Conservation (phyloP, 1,140 invertebrate species). For the Dreissena polymorpha region DNA sequence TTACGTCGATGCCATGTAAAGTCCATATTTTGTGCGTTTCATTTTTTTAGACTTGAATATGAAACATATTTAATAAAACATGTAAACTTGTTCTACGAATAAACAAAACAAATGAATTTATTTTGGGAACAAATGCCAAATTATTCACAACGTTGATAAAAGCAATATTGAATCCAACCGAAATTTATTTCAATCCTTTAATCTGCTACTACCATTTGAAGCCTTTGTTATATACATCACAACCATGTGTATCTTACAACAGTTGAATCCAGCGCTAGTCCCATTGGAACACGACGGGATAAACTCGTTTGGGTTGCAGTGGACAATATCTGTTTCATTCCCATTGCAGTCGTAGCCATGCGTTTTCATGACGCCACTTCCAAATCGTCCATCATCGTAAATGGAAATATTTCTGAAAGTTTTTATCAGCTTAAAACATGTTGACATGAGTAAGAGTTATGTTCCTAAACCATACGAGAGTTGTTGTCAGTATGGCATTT, state of each 20-base stretch:
- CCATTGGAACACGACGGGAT: not conserved
- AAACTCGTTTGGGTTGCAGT: not conserved
- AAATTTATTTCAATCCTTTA: too few relatives aligned
- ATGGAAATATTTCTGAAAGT: constrained; percentile 6
- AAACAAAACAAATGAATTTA: too few relatives aligned
- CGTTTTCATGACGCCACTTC: not conserved
- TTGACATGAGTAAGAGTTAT: not conserved
- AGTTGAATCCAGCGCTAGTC: constrained; percentile 23
- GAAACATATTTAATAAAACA: too few relatives aligned
- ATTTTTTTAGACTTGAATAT: too few relatives aligned
- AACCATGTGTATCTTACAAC: constrained; percentile 10
- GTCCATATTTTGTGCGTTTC: too few relatives aligned
- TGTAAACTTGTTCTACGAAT: too few relatives aligned
- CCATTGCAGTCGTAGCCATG: constrained; percentile 4
- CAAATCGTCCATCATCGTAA: constrained; percentile 7
- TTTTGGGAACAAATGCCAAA: too few relatives aligned
- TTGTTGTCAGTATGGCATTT: not conserved
- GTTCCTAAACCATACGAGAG: not conserved
- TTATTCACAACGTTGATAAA: too few relatives aligned
- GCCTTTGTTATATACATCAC: too few relatives aligned
- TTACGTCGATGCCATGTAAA: too few relatives aligned
- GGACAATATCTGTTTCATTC: constrained; percentile 32
- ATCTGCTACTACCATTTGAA: too few relatives aligned
- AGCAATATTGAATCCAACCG: too few relatives aligned
- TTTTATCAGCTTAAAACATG: not conserved